Conservation (phyloP, 2,888 invertebrate genomes). For the Cephalotes varians region DNA sequence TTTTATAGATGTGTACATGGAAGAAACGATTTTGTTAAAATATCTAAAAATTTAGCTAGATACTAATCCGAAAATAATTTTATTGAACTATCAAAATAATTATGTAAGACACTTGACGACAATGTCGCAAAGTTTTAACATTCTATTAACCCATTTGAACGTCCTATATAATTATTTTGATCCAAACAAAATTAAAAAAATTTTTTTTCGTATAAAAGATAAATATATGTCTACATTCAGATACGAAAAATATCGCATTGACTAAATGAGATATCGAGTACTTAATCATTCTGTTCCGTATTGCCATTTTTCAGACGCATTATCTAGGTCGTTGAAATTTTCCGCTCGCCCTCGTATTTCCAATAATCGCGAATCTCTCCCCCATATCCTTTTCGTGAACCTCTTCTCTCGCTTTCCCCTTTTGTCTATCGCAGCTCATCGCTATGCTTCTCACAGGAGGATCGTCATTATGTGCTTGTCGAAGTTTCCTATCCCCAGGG, state of each 20-base stretch:
- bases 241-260: background rate
- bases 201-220: too few species aligned
- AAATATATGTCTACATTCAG: too few species aligned
- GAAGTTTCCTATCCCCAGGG: slow-evolving; percentile 44
- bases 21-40: too few species aligned
- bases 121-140: too few species aligned
- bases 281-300: background rate
- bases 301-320: background rate
- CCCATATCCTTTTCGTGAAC: slow-evolving; percentile 17
- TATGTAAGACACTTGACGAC: too few species aligned
- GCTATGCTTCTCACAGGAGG: slow-evolving; percentile 19
- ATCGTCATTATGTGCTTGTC: slow-evolving; percentile 23
- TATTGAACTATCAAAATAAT: too few species aligned
- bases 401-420: slow-evolving; percentile 6
- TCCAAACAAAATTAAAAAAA: too few species aligned
- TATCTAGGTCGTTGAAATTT: slow-evolving; percentile 25
- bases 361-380: slow-evolving; percentile 6
- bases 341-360: background rate
- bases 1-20: background rate
- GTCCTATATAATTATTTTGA: too few species aligned
- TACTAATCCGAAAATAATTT: too few species aligned
- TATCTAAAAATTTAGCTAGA: too few species aligned
- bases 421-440: slow-evolving; percentile 34
- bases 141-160: too few species aligned
- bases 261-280: background rate